phyloP scores from a whole-genome alignment of 1,140 invertebrate species.

The Dendrolimus punctatus region DNA sequence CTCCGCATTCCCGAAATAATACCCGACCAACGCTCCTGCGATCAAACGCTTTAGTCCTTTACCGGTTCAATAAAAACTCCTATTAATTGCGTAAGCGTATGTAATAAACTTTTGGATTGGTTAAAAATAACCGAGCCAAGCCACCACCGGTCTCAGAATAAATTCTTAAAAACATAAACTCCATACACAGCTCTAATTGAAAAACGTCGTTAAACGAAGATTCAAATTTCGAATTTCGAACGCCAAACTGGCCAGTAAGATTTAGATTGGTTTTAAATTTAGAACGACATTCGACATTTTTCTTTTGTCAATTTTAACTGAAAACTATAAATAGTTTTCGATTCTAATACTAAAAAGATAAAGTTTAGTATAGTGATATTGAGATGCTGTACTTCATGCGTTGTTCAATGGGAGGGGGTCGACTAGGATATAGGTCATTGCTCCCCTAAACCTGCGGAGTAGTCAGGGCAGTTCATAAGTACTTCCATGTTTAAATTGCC shows the following conservation, averaged over 20 bases:
- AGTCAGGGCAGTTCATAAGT: constrained; percentile 65
- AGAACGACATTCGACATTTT: constrained; percentile 45
- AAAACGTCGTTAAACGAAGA: constrained; percentile 26
- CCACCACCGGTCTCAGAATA: constrained; percentile 53
- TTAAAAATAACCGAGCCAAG: constrained; percentile 62
- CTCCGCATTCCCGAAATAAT: constrained; percentile 29
- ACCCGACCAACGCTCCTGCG: constrained; percentile 24
- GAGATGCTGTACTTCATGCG: constrained; percentile 36
- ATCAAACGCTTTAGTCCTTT: constrained; percentile 61
- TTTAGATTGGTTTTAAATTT: constrained; percentile 46
- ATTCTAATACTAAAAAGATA: constrained; percentile 66
- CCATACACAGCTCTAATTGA: constrained; percentile 16
- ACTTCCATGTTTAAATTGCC: constrained; percentile 66
- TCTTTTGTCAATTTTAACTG: constrained; percentile 24
- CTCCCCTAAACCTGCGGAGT: constrained; percentile 67
- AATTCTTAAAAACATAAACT: constrained; percentile 71
- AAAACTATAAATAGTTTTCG: constrained; percentile 59
- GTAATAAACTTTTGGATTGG: constrained; percentile 67
- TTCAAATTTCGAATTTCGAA: constrained; percentile 31
- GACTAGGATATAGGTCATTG: constrained; percentile 70
- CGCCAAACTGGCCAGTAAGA: constrained; percentile 37
- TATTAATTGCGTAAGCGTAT: constrained; percentile 67
- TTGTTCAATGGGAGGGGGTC: constrained; percentile 35
- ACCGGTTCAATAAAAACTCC: constrained; percentile 64
- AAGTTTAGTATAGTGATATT: constrained; percentile 50